Conservation (phyloP, 2,797 vertebrate species). For the Rhinichthys osculus region DNA sequence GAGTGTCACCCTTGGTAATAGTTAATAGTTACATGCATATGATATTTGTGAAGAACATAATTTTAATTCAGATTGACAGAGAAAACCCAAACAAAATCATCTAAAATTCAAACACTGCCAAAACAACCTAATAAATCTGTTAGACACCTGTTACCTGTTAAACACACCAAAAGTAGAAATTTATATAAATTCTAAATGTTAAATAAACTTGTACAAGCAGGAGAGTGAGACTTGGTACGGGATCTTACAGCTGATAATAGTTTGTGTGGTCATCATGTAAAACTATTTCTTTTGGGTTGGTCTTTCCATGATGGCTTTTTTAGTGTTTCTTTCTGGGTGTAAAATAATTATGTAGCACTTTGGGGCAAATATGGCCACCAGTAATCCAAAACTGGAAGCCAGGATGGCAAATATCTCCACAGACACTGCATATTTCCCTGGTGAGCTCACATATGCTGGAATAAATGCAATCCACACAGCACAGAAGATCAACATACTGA, state of each 20-base stretch:
- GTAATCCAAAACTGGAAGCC: conserved; percentile 64
- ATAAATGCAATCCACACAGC: conserved; percentile 77
- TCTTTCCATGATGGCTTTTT: conserved; percentile 65
- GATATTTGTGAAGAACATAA: neutral
- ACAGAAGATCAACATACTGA: conserved; percentile 80
- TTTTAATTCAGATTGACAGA: neutral
- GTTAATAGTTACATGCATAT: neutral
- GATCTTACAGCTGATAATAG: neutral
- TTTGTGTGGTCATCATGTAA: neutral
- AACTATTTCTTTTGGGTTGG: conserved; percentile 2
- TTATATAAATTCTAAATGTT: neutral
- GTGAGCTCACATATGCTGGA: conserved; percentile 72
- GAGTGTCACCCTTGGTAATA: neutral
- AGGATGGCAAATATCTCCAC: conserved; percentile 66
- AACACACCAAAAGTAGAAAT: neutral
- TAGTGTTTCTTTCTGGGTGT: conserved; percentile 66
- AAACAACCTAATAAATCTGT: neutral
- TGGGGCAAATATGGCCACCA: conserved; percentile 62
- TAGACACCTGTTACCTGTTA: neutral
- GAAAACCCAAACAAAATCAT: neutral
- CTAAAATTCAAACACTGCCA: neutral
- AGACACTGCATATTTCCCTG: conserved; percentile 64
- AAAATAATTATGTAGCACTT: conserved; percentile 67
- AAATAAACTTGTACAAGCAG: neutral
- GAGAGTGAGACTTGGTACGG: neutral